phyloP scores from a whole-genome alignment of 2,797 vertebrate genomes.

The Epinephelus coioides region DNA sequence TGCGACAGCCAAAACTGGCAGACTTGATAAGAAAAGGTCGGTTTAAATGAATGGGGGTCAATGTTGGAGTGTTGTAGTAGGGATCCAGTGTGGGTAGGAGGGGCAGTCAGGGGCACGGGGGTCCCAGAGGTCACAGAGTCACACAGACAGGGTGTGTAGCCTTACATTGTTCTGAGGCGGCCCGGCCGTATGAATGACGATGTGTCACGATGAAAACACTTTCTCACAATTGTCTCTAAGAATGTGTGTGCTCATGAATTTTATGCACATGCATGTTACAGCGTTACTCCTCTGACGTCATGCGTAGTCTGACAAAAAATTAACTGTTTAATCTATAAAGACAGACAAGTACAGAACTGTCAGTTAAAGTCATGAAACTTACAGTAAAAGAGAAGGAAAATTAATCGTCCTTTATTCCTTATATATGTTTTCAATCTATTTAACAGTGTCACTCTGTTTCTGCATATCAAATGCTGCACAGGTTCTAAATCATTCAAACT shows the following conservation, averaged over 20 bases:
- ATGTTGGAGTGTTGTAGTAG: slow-evolving; percentile 59
- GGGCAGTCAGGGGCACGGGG: slow-evolving; percentile 55
- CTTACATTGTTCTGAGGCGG: slow-evolving; percentile 79
- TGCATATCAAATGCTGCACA: not conserved
- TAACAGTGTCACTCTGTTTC: not conserved
- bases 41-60: slow-evolving; percentile 84
- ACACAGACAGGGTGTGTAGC: slow-evolving; percentile 82
- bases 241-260: slow-evolving; percentile 65
- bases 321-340: slow-evolving; percentile 9
- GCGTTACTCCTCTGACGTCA: not conserved
- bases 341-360: not conserved
- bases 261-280: slow-evolving; percentile 18
- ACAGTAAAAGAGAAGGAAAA: not conserved
- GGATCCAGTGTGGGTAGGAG: slow-evolving; percentile 63
- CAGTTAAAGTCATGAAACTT: not conserved
- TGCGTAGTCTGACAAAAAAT: not conserved
- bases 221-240: slow-evolving; percentile 84
- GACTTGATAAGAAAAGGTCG: slow-evolving; percentile 83
- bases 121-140: slow-evolving; percentile 74
- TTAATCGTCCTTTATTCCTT: not conserved
- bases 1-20: slow-evolving; percentile 70
- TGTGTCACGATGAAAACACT: slow-evolving; percentile 61
- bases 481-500: not conserved
- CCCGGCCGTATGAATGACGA: slow-evolving; percentile 52
- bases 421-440: not conserved